Evolutionary conservation across 2,888 invertebrate species (phyloP), one percentile per base, ranked within the genome.

Genomic region (Boloria selene): DNA sequence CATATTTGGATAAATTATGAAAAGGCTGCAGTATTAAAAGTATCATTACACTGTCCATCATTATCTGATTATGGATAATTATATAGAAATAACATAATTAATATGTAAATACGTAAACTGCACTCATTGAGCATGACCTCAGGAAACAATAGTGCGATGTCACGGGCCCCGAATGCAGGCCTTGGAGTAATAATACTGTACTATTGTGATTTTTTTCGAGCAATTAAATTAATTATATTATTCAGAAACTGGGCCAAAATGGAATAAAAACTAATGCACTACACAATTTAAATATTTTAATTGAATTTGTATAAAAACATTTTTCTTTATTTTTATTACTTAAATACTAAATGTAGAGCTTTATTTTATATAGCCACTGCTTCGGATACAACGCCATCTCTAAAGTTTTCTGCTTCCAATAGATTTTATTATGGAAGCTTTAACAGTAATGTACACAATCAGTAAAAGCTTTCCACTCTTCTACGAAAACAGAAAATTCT

Each of bases 61-160:
- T 31, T 7, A 47, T 14, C 16, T 42, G 51, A 58, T 58, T 56
- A 64, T 58, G 50, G 17, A 51, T 58, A 64, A 58, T 64, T 42
- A 50, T 17, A 26, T 55, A 52, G 51, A 64, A 66, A 67, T 67
- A 49, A 64, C 16, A 18, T 61, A 61, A 61, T 69, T 68, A 65
- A 64, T 67, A 70, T 70, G 66, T 67, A 69, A 64, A 70, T 69
- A 64, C 62, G 54, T 61, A 62, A 60, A 68, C 64, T 72, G 70
- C 72, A 70, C 67, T 65, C 65, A 70, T 64, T 67, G 67, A 67
- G 59, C 66, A 63, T 61, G 69, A 70, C 76, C 75, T 73, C 73
- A 60, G 52, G 61, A 69, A 65, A 77, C 76, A 77, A 74, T 75
- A 53, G 73, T 64, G 61, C 74, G 73, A 76, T 71, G 73, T 77